These are phyloP conservation scores for Microplitis deprimator DNA, from an alignment of 2,888 invertebrate genomes.

Conservation along the genomic window DNA sequence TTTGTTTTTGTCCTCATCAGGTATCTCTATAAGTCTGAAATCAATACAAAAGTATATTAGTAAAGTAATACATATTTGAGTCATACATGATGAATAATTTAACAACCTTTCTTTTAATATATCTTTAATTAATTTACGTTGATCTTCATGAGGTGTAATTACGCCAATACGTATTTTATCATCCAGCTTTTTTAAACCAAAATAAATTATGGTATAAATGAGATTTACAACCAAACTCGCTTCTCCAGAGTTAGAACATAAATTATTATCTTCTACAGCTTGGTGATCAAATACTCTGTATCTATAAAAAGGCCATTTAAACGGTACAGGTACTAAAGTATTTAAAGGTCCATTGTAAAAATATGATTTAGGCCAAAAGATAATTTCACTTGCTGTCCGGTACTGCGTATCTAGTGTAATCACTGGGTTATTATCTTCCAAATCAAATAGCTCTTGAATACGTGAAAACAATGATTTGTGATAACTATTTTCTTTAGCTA, in stretches of 20 bases:
- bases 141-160: conserved; percentile 81
- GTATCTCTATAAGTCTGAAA: conserved; percentile 44
- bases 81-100: no score
- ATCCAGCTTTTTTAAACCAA: conserved; percentile 62
- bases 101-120: no score
- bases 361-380: conserved; percentile 82
- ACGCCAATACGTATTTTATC: conserved; percentile 74
- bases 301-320: conserved; percentile 71
- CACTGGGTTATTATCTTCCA: conserved; percentile 69
- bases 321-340: conserved; percentile 53
- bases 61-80: not conserved
- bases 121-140: conserved; percentile 68
- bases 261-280: conserved; percentile 68
- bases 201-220: conserved; percentile 68
- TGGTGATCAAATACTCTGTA: conserved; percentile 77
- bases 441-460: conserved; percentile 75
- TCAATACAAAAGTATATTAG: conserved; percentile 31
- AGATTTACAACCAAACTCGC: conserved; percentile 76
- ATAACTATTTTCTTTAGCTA: conserved; percentile 80
- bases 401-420: conserved; percentile 77
- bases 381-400: conserved; percentile 88
- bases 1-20: conserved; percentile 53
- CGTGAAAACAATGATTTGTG: conserved; percentile 86
- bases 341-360: conserved; percentile 78
- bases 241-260: conserved; percentile 71